Base-by-base conservation (phyloP, 2,113 vertebrate genomes). In the Malurus elegans region DNA sequence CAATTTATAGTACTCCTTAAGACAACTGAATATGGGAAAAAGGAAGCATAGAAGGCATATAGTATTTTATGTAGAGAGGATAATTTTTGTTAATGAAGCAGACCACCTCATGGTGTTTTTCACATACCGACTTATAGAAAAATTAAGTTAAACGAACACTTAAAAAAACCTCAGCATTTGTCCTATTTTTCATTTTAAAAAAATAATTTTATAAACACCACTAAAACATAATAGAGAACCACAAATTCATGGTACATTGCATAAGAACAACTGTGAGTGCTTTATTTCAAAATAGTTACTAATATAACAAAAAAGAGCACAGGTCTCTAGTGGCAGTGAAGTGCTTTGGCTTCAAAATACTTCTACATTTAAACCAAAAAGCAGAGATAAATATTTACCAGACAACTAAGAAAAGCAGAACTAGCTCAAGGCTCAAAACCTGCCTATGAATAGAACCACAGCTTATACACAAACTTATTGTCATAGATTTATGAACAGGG, bases 11-110 rank as follows among this genome's bases (percentile, higher is more conserved):
- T 23, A 50, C 6, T 7, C 54, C 61, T 84, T 92, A 93, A 78
- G 71, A 80, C 92, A 95, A 97, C 45, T 94, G 84, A 94, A 95
- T 56, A 23, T 60, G 65, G 80, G 74, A 88, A 94, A 85, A 81
- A 93, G 61, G 75, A 95, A 96, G 86, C 69, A 40, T 18, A 90
- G 75, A 82, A 92, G 65, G 86, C 25, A 94, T 51, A 44, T 26
- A 74, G 44, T 82, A 50, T 88, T 95, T 95, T 87, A 86, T 11
- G 18, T 38, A 75, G 9, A 94, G 21, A 80, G 45, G 31, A 42
- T 58, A 67, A 86, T 88, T 88, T 89, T 91, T 88, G 93, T 93
- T 58, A 81, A 31, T 66, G 28, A 69, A 89, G 53, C 23, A 84
- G 88, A 91, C 53, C 64, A 91, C 75, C 62, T 85, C 45, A 48